Base-by-base conservation (phyloP, 2,797 vertebrate genomes). In the Lutjanus campechanus region DNA sequence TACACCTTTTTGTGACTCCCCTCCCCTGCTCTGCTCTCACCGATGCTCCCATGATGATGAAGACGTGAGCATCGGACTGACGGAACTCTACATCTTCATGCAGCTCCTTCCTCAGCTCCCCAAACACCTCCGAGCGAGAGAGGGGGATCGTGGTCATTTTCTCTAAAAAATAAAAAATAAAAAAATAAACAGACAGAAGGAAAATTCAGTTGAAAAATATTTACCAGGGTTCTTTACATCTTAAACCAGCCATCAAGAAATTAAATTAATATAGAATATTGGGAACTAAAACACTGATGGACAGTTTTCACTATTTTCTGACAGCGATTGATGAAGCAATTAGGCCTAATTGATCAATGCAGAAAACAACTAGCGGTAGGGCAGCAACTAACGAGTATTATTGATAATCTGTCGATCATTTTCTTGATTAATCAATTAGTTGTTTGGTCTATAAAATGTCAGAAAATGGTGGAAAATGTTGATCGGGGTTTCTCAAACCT, bases 1-100 rank as follows among this genome's bases (percentile, higher is more conserved):
- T 29, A 51, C 15, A 58, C 6, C 4, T 60, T 51, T 36, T 0
- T 4, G 5, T 36, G 29, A 36, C 29, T 36, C 29, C 29, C 29
- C 29, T 53, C 40, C 62, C 36, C 47, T 43, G 22, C 20, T 71
- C 96, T 96, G 10, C 16, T 69, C 97, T 97, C 86, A 98, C 97
- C 93, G 97, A 98, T 17, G 97, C 97, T 1, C 97, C 97, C 95
- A 98, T 95, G 89, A 98, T 97, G 93, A 98, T 96, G 91, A 98
- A 98, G 85, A 97, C 77, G 65, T 98, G 97, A 11, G 91, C 95
- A 0, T 97, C 96, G 0, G 95, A 92, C 70, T 97, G 95, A 69
- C 89, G 95, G 91, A 98, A 98, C 78, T 96, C 95, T 70, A 94
- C 73, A 65, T 96, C 97, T 11, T 96, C 93, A 73, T 93, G 82